Evolutionary conservation across 2,113 vertebrate genomes (phyloP), one percentile per base, ranked within the genome.

Genomic region (Phyllostomus hastatus): DNA sequence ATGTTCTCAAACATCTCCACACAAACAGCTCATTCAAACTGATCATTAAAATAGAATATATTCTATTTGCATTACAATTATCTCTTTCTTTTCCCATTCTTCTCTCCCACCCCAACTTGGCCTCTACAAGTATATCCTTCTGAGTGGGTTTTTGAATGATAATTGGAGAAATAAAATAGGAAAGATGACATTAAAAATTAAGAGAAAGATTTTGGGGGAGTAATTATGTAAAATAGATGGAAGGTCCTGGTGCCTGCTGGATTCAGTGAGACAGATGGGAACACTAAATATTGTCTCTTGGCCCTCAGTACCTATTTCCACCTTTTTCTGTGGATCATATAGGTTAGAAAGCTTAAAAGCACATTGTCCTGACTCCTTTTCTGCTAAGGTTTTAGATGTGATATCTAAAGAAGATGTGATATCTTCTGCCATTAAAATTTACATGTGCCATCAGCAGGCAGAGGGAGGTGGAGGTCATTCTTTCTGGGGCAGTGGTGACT

Each of bases 151-250:
- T 88, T 76, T 95, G 73, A 96, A 91, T 89, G 35, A 84, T 41
- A 0, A 66, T 72, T 48, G 16, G 33, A 90, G 17, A 88, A 88
- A 59, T 76, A 76, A 78, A 88, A 91, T 46, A 93, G 57, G 38
- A 94, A 84, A 88, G 17, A 52, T 52, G 46, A 64, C 38, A 89
- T 67, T 85, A 82, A 94, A 95, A 86, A 72, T 95, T 75, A 88
- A 80, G 17, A 78, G 38, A 81, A 82, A 38, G 8, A 54, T 69
- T 87, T 78, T 50, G 48, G 24, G 19, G 72, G 20, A 50, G 8
- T 35, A 85, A 41, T 50, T 92, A 15, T 87, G 26, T 78, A 80
- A 78, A 91, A 70, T 54, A 69, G 26, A 52, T 67, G 5, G 38
- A 81, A 82, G 26, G 26, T 66, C 31, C 41, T 90, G 54, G 26